These are phyloP conservation scores for Hylia prasina DNA, from an alignment of 2,113 vertebrate genomes.

Conservation along the genomic window DNA sequence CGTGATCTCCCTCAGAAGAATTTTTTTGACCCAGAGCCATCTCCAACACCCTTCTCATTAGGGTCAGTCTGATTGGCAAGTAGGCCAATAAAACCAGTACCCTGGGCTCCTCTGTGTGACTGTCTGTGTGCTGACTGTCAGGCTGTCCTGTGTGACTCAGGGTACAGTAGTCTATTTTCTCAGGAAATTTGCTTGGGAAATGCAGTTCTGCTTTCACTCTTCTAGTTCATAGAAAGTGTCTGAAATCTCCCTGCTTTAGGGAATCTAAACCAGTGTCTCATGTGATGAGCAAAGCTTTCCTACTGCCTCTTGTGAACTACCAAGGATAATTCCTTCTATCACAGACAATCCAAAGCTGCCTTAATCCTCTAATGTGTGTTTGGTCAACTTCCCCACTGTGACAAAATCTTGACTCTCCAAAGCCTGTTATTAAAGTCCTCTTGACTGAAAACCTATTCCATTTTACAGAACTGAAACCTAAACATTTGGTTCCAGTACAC, in stretches of 20 bases:
- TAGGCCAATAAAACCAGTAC: neutral
- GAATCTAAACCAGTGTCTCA: neutral
- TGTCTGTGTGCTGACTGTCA: neutral
- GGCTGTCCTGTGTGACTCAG: neutral
- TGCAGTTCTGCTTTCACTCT: neutral
- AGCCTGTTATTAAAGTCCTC: neutral
- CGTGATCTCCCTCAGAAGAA: neutral
- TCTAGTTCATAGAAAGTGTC: slow-evolving; percentile 14
- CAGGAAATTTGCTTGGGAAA: slow-evolving; percentile 12
- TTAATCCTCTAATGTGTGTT: slow-evolving; percentile 17
- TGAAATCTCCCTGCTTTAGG: neutral
- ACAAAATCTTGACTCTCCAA: slow-evolving; percentile 21
- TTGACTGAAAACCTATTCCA: neutral
- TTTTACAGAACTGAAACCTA: neutral
- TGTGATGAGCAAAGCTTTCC: slow-evolving; percentile 35
- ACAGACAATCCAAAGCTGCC: slow-evolving; percentile 22
- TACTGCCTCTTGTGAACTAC: neutral
- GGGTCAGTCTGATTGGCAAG: neutral
- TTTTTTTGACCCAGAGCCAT: neutral
- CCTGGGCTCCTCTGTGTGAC: neutral
- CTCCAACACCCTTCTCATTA: neutral
- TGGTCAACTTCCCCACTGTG: slow-evolving; percentile 15
- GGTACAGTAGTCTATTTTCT: neutral
- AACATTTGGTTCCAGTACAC: neutral
- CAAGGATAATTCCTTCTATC: slow-evolving; percentile 17